Evolutionary conservation across 2,113 vertebrate species (phyloP), one percentile per base, ranked within the genome.

Genomic region (Gadus macrocephalus): DNA sequence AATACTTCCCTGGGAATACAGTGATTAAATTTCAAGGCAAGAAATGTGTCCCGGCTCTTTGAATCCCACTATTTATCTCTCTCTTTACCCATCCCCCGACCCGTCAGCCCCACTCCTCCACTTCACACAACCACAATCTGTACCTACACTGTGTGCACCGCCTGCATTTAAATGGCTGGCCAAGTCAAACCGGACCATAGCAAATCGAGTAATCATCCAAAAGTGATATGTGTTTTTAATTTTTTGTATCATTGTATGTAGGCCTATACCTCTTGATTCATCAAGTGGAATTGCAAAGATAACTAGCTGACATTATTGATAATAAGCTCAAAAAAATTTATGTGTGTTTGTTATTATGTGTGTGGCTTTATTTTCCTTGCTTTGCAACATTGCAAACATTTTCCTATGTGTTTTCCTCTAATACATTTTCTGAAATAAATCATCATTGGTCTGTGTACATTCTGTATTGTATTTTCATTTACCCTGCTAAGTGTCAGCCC

Each of bases 1-100:
- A 94, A 98, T 99, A 98, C 93, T 94, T 96, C 91, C 92, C 94
- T 53, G 88, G 86, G 92, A 94, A 93, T 94, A 95, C 93, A 94
- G 95, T 98, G 96, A 98, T 99, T 98, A 99, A 98, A 97, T 94
- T 93, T 87, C 93, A 94, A 91, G 91, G 91, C 93, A 90, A 93
- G 94, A 93, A 94, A 89, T 92, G 92, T 92, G 92, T 91, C 92
- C 93, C 92, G 83, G 95, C 94, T 92, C 93, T 92, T 91, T 70
- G 1, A 72, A 89, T 61, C 76, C 42, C 67, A 49, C 77, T 64
- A 56, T 27, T 49, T 35, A 31, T 9, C 69, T 53, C 22, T 61
- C 8, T 89, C 89, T 90, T 90, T 90, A 28, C 25, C 70, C 61
- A 15, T 35, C 25, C 38, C 67, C 38, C 67, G 49, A 22, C 63